These are phyloP conservation scores for Drosophila merina DNA, from an alignment of 2,888 invertebrate genomes.

Conservation along the genomic window DNA sequence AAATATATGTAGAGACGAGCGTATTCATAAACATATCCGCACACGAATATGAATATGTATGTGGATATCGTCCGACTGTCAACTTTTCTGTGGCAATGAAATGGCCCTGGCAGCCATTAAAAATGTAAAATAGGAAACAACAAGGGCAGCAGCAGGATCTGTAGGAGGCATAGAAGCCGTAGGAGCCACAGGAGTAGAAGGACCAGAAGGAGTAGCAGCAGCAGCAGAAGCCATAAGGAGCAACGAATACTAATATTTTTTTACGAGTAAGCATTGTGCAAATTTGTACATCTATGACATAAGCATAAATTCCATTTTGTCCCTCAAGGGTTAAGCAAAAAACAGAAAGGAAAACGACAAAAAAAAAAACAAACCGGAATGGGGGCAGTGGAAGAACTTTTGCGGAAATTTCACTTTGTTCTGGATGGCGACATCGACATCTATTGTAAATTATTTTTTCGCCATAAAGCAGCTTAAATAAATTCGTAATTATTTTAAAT, in stretches of 20 bases:
- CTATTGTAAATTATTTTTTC: constrained; percentile 71
- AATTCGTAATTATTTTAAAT: constrained; percentile 79
- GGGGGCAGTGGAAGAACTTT: background rate
- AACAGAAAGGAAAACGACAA: background rate
- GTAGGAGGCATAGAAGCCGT: background rate
- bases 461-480: constrained; percentile 75
- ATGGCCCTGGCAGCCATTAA: constrained; percentile 68
- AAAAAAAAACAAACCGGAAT: background rate
- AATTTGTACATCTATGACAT: constrained; percentile 74
- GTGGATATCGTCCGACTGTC: constrained; percentile 47
- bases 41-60: constrained; percentile 8
- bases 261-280: constrained; percentile 68
- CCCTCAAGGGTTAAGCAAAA: constrained; percentile 25
- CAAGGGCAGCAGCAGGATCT: constrained; percentile 2
- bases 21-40: constrained; percentile 37
- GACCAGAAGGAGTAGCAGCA: too few relatives aligned
- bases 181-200: background rate
- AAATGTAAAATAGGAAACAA: constrained; percentile 65
- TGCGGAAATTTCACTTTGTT: constrained; percentile 14
- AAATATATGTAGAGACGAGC: constrained; percentile 16
- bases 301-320: constrained; percentile 64
- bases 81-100: constrained; percentile 52
- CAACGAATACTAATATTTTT: constrained; percentile 50
- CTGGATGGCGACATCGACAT: constrained; percentile 7
- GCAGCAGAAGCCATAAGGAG: constrained; percentile 11